A percentile compares a stretch with the other conserved stretches of the same genome.
Conservation (phyloP, 1,140 invertebrate genomes). For the Nixonia krombeini region DNA sequence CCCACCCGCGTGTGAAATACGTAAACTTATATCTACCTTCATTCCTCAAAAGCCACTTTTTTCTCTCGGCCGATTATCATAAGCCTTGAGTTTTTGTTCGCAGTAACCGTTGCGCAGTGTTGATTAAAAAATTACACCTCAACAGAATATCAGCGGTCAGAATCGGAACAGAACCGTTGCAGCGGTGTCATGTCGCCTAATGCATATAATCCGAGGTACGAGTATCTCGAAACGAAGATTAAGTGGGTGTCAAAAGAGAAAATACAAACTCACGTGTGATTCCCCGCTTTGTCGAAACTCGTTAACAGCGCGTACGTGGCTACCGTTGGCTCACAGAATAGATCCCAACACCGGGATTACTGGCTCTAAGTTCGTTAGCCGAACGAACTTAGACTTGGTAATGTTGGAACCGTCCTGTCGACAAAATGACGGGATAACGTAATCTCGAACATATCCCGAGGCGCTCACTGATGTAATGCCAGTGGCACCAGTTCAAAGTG, state of each 20-base stretch:
- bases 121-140: too few relatives aligned
- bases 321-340: conserved; percentile 6
- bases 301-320: conserved; percentile 21
- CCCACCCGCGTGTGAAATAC: too few relatives aligned
- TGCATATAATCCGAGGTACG: too few relatives aligned
- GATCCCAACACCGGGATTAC: conserved; percentile 25
- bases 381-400: conserved; percentile 37
- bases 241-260: conserved; percentile 5
- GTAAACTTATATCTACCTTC: too few relatives aligned
- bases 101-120: too few relatives aligned
- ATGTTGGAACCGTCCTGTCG: conserved; percentile 25
- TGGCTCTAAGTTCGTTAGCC: conserved; percentile 35
- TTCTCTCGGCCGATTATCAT: too few relatives aligned
- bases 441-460: conserved; percentile 31
- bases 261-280: conserved; percentile 26
- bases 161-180: too few relatives aligned
- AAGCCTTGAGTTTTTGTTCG: too few relatives aligned
- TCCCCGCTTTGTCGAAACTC: conserved; percentile 25
- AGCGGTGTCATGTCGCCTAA: too few relatives aligned
- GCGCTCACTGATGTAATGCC: conserved; percentile 10
- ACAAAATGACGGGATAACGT: conserved; percentile 42
- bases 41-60: too few relatives aligned
- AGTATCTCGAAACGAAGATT: conserved; percentile 15
- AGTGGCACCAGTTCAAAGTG: not conserved
- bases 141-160: too few relatives aligned